Evolutionary conservation across 2,888 invertebrate genomes (phyloP).

Genomic region (Rotaria magnacalcarata): DNA sequence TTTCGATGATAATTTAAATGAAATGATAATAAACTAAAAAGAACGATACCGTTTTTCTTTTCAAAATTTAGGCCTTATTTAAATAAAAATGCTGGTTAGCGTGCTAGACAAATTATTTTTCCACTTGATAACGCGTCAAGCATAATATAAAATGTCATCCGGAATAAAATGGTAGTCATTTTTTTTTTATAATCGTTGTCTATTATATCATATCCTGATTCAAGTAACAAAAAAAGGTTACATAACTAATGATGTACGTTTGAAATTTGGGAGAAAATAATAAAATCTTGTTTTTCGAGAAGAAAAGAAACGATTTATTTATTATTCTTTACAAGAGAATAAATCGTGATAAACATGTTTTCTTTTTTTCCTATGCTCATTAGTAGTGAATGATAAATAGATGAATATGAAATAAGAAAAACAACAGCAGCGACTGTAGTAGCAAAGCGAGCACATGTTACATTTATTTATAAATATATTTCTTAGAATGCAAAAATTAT

Average conservation of each 20-base stretch:
- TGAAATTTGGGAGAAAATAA: background rate
- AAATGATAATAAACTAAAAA: background rate
- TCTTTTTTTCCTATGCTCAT: background rate
- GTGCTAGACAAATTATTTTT: background rate
- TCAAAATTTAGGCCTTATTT: background rate
- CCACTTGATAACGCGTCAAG: rapidly evolving
- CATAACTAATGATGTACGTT: background rate
- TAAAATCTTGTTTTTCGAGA: background rate
- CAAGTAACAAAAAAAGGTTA: background rate
- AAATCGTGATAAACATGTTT: background rate
- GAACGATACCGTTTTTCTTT: background rate
- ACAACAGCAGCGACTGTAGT: background rate
- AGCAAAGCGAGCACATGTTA: background rate
- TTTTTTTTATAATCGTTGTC: too few species aligned
- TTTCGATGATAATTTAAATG: too few species aligned
- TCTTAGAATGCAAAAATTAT: background rate
- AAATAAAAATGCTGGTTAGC: background rate
- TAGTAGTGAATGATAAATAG: background rate
- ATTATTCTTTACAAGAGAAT: background rate
- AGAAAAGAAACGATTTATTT: background rate
- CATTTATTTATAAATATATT: background rate
- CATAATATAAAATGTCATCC: background rate
- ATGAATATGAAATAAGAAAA: background rate
- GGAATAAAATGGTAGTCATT: too few species aligned
- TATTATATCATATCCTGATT: too few species aligned